These are phyloP conservation scores for Pseudocheirus occidentalis DNA, from an alignment of 2,797 vertebrate genomes.

Conservation along the genomic window DNA sequence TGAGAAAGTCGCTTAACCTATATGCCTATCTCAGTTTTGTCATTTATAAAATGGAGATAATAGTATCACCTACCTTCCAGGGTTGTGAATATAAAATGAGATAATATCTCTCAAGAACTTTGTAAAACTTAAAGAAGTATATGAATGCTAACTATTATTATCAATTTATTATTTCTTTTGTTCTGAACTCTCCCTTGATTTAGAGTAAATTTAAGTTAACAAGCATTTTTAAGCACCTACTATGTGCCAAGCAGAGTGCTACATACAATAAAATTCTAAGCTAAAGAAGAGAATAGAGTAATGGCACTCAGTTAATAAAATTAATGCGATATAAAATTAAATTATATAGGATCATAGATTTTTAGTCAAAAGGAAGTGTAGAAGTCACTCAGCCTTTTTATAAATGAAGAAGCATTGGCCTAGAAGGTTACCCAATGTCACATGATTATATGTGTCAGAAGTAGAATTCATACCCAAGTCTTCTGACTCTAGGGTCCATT, in stretches of 20 bases:
- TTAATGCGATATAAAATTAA: not conserved
- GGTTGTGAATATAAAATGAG: not conserved
- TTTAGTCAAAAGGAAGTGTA: not conserved
- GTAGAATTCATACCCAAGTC: not conserved
- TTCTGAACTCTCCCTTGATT: not conserved
- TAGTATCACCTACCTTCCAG: not conserved
- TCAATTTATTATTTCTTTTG: not conserved
- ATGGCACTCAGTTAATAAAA: constrained; percentile 24
- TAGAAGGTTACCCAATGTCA: not conserved
- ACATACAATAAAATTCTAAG: not conserved
- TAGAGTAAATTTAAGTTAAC: not conserved
- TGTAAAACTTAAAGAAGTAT: not conserved
- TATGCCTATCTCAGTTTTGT: not conserved
- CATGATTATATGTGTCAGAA: not conserved
- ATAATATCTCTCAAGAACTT: not conserved
- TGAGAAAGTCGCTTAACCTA: not conserved
- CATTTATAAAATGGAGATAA: not conserved
- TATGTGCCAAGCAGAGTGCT: not conserved
- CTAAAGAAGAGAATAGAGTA: constrained; percentile 18
- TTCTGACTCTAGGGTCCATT: not conserved
- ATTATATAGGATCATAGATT: not conserved
- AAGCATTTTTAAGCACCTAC: not conserved
- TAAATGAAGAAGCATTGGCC: not conserved
- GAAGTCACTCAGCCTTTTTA: not conserved
- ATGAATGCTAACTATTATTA: not conserved